Percentiles rank a stretch among this genome's conserved stretches.
Conservation (phyloP, 2,113 vertebrate genomes). For the Ovibos moschatus region DNA sequence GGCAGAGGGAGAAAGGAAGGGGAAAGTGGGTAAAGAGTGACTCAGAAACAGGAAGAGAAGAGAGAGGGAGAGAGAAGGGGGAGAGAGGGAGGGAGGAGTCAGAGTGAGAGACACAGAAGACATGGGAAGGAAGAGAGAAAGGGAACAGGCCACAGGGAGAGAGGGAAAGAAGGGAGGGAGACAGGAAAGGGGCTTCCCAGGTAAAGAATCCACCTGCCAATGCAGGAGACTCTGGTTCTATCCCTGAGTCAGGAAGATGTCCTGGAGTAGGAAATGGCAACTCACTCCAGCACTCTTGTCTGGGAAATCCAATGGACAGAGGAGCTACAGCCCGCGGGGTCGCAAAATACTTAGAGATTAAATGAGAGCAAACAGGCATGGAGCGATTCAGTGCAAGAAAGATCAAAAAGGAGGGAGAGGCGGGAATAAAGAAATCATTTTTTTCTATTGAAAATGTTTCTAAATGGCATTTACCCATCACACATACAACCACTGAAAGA, state of each 20-base stretch:
- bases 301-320: not conserved
- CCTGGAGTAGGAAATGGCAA: not conserved
- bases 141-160: not conserved
- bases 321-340: not conserved
- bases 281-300: not conserved
- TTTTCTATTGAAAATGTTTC: not conserved
- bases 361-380: accelerated
- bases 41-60: not conserved
- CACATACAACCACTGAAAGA: not conserved
- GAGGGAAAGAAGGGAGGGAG: not conserved
- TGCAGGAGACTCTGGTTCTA: not conserved
- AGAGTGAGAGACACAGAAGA: not conserved
- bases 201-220: not conserved
- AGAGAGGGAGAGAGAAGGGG: not conserved
- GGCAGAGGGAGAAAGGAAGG: not conserved
- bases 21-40: not conserved
- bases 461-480: not conserved
- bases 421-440: conserved; percentile 26
- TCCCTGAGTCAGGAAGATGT: not conserved
- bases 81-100: too few species aligned
- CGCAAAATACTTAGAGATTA: not conserved
- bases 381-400: not conserved
- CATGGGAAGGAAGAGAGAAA: too few species aligned
- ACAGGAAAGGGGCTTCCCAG: not conserved
- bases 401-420: conserved; percentile 48